These are phyloP conservation scores for Acleris emargana DNA, from an alignment of 2,888 invertebrate species.

Conservation along the genomic window DNA sequence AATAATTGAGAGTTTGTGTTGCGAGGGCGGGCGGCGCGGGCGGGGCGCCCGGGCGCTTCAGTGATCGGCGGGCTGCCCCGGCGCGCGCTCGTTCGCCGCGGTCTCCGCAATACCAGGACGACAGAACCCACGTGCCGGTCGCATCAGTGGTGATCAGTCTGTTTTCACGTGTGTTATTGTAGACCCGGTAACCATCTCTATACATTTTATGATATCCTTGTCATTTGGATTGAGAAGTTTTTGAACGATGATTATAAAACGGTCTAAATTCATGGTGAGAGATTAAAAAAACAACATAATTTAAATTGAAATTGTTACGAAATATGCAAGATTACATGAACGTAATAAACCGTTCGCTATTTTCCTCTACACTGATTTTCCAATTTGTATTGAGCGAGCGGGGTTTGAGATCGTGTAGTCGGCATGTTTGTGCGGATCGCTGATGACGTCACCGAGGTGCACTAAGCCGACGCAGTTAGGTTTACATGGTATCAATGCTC, in stretches of 20 bases:
- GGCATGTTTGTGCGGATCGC: slow-evolving; percentile 7
- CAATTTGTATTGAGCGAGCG: slow-evolving; percentile 7
- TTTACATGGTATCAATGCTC: no score
- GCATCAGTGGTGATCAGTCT: slow-evolving; percentile 10
- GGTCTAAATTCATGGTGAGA: slow-evolving; percentile 21
- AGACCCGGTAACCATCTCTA: slow-evolving; percentile 3
- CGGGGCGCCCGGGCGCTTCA: slow-evolving; percentile 56
- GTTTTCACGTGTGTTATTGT: neutral
- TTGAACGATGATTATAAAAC: slow-evolving; percentile 7
- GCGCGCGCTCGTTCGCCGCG: slow-evolving; percentile 62
- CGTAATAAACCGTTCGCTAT: neutral
- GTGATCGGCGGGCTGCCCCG: slow-evolving; percentile 75
- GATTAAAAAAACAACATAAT: neutral
- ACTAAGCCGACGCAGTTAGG: neutral
- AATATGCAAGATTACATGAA: no score
- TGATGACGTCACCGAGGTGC: slow-evolving; percentile 27
- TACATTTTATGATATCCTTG: neutral
- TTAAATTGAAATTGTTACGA: no score
- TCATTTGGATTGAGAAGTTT: neutral
- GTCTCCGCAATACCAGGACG: slow-evolving; percentile 46
- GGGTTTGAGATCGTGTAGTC: slow-evolving; percentile 5
- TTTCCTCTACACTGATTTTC: slow-evolving; percentile 1
- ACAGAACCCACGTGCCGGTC: slow-evolving; percentile 45
- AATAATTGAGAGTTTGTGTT: slow-evolving; percentile 80
- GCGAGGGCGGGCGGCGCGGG: slow-evolving; percentile 57